Base-by-base conservation (phyloP, 2,113 vertebrate species). In the Rutilus rutilus region DNA sequence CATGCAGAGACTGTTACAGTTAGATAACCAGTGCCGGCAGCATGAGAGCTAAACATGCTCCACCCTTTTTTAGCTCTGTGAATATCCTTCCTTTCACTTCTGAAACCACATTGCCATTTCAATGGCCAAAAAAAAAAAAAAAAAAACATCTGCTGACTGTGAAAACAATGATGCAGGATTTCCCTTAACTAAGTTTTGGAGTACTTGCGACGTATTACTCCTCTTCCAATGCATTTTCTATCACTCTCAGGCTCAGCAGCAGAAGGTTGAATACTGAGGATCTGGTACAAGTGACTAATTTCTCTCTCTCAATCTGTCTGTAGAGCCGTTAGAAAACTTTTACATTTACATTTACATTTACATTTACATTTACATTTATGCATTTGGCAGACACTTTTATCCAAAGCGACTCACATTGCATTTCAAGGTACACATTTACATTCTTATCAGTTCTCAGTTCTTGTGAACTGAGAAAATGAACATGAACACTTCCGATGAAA, bases 401-500 rank as follows among this genome's bases (percentile, higher is more conserved):
- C n/a, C n/a, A n/a, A n/a, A n/a, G n/a, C n/a, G n/a, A n/a, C n/a
- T n/a, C n/a, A n/a, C n/a, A n/a, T n/a, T n/a, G n/a, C n/a, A n/a
- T n/a, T n/a, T n/a, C n/a, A n/a, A n/a, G n/a, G n/a, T n/a, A n/a
- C 30, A 30, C 30, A 30, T 30, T 30, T 30, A 30, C 30, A 30
- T 30, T 30, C 30, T 30, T 30, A 30, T 30, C 30, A 30, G 30
- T 30, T 30, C 30, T 30, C 30, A 30, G 30, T 30, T 30, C 30
- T 30, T 30, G 30, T 30, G 30, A 30, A 30, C 30, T 30, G 60
- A 21, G 30, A 78, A n/a, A 10, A 25, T 27, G 69, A 47, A 52
- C 30, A 27, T 45, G 21, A 45, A 45, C 71, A 36, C 78, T 85
- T 82, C 52, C 39, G 78, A 88, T 77, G 83, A 69, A 83, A 42